Evolutionary conservation across 2,888 invertebrate species (phyloP).

Genomic region (Caenorhabditis sp.): DNA sequence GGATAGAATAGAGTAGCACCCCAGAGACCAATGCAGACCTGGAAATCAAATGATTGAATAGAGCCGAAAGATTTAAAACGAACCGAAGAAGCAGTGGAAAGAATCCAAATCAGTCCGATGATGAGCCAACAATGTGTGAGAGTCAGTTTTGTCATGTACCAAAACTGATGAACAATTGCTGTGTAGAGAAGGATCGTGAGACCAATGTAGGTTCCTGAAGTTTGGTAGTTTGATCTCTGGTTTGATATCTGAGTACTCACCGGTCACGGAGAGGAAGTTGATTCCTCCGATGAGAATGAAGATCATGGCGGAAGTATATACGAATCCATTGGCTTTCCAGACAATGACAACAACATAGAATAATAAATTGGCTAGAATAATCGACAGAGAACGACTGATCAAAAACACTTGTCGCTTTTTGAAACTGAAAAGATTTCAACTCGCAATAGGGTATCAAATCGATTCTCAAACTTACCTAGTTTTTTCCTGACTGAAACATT

Average conservation of each 20-base stretch:
- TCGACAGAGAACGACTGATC: conserved; percentile 75
- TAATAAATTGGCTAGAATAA: conserved; percentile 76
- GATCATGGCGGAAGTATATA: conserved; percentile 78
- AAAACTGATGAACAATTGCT: conserved; percentile 79
- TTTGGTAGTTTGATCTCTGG: neutral
- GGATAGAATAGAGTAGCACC: conserved; percentile 80
- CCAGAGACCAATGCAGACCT: conserved; percentile 78
- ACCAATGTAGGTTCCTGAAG: conserved; percentile 77
- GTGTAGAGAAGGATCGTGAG: conserved; percentile 78
- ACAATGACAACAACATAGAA: conserved; percentile 79
- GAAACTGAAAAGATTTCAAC: conserved; percentile 76
- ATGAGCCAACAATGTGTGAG: conserved; percentile 73
- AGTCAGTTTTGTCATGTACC: conserved; percentile 73
- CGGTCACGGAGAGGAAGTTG: conserved; percentile 77
- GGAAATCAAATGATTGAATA: conserved; percentile 21
- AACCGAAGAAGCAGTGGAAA: conserved; percentile 75
- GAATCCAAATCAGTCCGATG: conserved; percentile 76
- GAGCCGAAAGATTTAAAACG: neutral
- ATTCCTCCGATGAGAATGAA: conserved; percentile 78
- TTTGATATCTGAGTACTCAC: conserved; percentile 47
- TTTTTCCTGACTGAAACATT: conserved; percentile 61
- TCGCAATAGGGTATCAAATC: no score
- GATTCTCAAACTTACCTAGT: conserved; percentile 65
- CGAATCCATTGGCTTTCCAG: conserved; percentile 78
- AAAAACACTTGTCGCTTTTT: conserved; percentile 79